phyloP scores from a whole-genome alignment of 1,140 invertebrate species.

The Drosophila equinoxialis region DNA sequence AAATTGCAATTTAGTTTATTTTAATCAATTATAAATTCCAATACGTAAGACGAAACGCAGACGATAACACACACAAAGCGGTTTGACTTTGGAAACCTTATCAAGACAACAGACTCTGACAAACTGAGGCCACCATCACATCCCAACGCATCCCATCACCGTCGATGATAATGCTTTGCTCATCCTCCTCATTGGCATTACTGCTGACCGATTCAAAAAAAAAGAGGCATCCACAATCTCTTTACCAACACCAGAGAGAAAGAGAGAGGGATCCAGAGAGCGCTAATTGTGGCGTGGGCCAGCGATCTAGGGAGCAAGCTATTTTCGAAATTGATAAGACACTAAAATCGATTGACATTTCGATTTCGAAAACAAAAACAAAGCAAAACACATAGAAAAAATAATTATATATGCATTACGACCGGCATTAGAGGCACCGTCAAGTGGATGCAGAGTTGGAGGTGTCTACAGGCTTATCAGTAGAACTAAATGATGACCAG shows the following conservation, averaged over 20 bases:
- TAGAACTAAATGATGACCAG: neutral
- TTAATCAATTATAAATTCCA: constrained; percentile 41
- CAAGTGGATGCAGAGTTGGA: neutral
- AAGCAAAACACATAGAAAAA: constrained; percentile 3
- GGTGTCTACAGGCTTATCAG: constrained; percentile 17
- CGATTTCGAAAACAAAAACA: constrained; percentile 13
- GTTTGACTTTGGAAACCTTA: constrained; percentile 74
- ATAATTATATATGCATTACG: neutral
- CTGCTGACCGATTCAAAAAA: constrained; percentile 44
- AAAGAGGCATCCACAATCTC: neutral
- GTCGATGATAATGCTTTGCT: constrained; percentile 39
- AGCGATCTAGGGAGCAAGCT: constrained; percentile 37
- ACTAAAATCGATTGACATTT: constrained; percentile 31
- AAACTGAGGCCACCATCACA: constrained; percentile 63
- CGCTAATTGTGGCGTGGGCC: constrained; percentile 22
- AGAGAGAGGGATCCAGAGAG: constrained; percentile 33
- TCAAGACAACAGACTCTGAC: constrained; percentile 83
- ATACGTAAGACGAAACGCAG: constrained; percentile 58
- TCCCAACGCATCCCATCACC: neutral
- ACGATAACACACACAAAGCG: constrained; percentile 57
- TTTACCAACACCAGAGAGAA: constrained; percentile 12
- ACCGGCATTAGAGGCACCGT: constrained; percentile 11
- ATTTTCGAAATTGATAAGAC: constrained; percentile 74
- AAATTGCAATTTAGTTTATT: constrained; percentile 14
- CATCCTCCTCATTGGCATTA: neutral